Evolutionary conservation across 2,888 invertebrate genomes (phyloP).

Genomic region (Dryocosmus kuriphilus): DNA sequence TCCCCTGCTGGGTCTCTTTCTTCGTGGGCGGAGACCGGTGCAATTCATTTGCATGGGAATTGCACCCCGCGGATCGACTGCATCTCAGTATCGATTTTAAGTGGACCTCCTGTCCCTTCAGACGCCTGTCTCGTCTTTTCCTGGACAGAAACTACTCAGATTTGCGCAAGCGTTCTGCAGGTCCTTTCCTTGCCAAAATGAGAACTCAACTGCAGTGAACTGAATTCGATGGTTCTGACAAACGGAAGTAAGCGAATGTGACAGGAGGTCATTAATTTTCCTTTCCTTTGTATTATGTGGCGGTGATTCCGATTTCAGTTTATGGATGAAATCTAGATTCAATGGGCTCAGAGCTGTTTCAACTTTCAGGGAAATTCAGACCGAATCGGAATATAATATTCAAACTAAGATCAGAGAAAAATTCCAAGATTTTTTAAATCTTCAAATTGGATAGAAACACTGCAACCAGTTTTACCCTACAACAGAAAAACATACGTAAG

Average conservation of each 20-base stretch:
- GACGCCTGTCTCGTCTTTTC: slow-evolving; percentile 74
- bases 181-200: slow-evolving; percentile 30
- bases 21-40: slow-evolving; percentile 58
- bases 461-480: too few species aligned
- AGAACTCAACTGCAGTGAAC: slow-evolving; percentile 31
- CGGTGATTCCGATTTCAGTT: slow-evolving; percentile 21
- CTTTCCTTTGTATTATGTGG: slow-evolving; percentile 22
- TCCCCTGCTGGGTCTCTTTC: slow-evolving; percentile 38
- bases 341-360: slow-evolving; percentile 1
- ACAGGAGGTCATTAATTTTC: slow-evolving; percentile 25
- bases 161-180: slow-evolving; percentile 69
- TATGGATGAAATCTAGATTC: slow-evolving; percentile 6
- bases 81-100: slow-evolving; percentile 76
- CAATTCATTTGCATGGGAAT: slow-evolving; percentile 77
- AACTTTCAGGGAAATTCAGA: not conserved
- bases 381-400: not conserved
- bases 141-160: slow-evolving; percentile 73
- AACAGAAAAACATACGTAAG: too few species aligned
- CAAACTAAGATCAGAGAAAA: too few species aligned
- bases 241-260: slow-evolving; percentile 30
- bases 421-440: too few species aligned
- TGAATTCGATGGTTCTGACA: slow-evolving; percentile 33
- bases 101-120: slow-evolving; percentile 76
- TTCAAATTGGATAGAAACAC: too few species aligned
- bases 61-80: slow-evolving; percentile 72